Evolutionary conservation across 2,113 vertebrate genomes (phyloP), one percentile per base, ranked within the genome.

Genomic region (Prochilodus magdalenae): DNA sequence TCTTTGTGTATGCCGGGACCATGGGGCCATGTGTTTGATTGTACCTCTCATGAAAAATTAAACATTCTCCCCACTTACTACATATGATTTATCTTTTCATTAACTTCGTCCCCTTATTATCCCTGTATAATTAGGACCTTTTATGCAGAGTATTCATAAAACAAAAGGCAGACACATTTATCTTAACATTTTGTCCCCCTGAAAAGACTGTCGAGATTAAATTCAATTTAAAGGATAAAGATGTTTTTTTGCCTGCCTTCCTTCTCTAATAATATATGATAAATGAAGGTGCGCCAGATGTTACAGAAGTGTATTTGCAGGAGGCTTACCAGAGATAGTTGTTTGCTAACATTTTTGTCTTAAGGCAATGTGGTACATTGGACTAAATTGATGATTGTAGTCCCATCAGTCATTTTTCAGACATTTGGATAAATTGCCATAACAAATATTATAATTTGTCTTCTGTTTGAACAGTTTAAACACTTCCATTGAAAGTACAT

Each of bases 31-130:
- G 81, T 80, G 82, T 77, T 73, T 80, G 69, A 83, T 51, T 86
- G 73, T 81, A 78, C 59, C 74, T 59, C 73, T 81, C 69, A 83
- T 86, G 81, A 86, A 86, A 86, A 83, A 86, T 86, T 69, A 81
- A 78, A 86, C 75, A 83, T 77, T 80, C 74, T 80, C 51, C 67
- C 69, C 69, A 81, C 81, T 83, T 78, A 80, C 78, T 80, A 59
- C 85, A 77, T 83, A 81, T 86, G 85, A 86, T 83, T 83, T 86
- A 86, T 86, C 77, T 86, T 83, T 83, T 86, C 85, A 86, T 86
- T 86, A 81, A 81, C 51, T 60, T 74, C 62, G 49, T 76, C 14
- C 66, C 78, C 73, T 83, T 86, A 80, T 81, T 82, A 86, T 86
- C 73, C 78, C 67, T 74, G 77, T 67, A 81, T 86, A 83, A 86